phyloP scores from a whole-genome alignment of 2,113 vertebrate species.

The Clupea harengus region DNA sequence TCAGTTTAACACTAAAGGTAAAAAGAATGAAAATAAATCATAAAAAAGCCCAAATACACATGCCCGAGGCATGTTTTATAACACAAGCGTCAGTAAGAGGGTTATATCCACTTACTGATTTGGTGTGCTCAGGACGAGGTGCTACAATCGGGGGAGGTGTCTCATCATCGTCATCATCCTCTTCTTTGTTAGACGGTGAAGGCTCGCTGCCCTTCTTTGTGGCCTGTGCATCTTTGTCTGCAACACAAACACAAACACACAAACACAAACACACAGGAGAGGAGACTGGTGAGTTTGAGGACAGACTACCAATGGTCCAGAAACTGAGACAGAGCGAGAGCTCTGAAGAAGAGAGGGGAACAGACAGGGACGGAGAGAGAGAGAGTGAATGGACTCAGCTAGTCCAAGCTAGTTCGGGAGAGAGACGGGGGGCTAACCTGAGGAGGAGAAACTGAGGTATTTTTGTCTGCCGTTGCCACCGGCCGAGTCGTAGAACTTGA shows the following conservation, averaged over 20 bases:
- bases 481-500: conserved; percentile 95
- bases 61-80: no score
- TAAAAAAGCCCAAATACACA: background rate
- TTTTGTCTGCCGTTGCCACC: conserved; percentile 91
- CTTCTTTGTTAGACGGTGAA: conserved; percentile 75
- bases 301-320: background rate
- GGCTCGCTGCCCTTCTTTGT: conserved; percentile 80
- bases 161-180: conserved; percentile 91
- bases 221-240: conserved; percentile 71
- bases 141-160: conserved; percentile 88
- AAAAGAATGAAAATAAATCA: background rate
- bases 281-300: background rate
- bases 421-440: conserved; percentile 71
- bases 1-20: background rate
- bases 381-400: no score
- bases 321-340: background rate
- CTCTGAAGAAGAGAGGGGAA: background rate
- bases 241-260: conserved; percentile 33
- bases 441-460: conserved; percentile 87
- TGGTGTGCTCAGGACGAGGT: conserved; percentile 93
- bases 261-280: conserved; percentile 37
- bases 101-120: conserved; percentile 79
- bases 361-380: background rate
- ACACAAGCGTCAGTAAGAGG: background rate
- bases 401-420: background rate